phyloP scores from a whole-genome alignment of 2,888 invertebrate genomes.

The Phortica magna region DNA sequence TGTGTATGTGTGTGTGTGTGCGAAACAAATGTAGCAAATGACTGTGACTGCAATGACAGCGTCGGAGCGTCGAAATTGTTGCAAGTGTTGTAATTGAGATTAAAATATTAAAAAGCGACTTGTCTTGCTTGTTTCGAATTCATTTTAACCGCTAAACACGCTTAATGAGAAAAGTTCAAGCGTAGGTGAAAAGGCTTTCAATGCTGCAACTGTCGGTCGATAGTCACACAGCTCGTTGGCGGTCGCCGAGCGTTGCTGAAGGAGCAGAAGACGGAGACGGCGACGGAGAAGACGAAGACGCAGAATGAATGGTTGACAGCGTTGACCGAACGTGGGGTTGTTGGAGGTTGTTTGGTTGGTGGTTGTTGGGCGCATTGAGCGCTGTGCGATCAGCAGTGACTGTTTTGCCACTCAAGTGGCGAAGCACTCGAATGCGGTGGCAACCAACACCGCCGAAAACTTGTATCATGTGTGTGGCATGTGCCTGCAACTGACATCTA shows the following conservation, averaged over 20 bases:
- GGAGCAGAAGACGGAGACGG: too few species aligned
- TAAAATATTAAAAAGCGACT: constrained; percentile 71
- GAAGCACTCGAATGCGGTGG: constrained; percentile 52
- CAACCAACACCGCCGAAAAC: background rate
- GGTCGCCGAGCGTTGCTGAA: too few species aligned
- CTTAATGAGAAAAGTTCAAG: constrained; percentile 69
- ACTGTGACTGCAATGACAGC: constrained; percentile 16
- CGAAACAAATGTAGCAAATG: background rate
- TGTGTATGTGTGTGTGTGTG: background rate
- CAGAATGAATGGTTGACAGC: too few species aligned
- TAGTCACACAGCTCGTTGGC: constrained; percentile 47
- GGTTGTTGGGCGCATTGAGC: background rate
- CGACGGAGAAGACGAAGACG: too few species aligned
- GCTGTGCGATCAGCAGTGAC: constrained; percentile 40
- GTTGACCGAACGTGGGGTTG: too few species aligned
- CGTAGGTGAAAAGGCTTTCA: constrained; percentile 18
- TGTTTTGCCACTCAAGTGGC: constrained; percentile 41
- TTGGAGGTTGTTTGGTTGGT: too few species aligned
- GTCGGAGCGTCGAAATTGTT: constrained; percentile 53
- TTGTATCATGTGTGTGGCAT: constrained; percentile 34
- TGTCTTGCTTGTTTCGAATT: constrained; percentile 64
- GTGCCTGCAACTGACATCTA: constrained; percentile 62
- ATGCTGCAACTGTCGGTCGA: constrained; percentile 44
- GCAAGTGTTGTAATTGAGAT: constrained; percentile 71
- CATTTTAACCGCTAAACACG: constrained; percentile 71